Evolutionary conservation across 2,113 vertebrate genomes (phyloP).

Genomic region (Apaloderma vittatum): DNA sequence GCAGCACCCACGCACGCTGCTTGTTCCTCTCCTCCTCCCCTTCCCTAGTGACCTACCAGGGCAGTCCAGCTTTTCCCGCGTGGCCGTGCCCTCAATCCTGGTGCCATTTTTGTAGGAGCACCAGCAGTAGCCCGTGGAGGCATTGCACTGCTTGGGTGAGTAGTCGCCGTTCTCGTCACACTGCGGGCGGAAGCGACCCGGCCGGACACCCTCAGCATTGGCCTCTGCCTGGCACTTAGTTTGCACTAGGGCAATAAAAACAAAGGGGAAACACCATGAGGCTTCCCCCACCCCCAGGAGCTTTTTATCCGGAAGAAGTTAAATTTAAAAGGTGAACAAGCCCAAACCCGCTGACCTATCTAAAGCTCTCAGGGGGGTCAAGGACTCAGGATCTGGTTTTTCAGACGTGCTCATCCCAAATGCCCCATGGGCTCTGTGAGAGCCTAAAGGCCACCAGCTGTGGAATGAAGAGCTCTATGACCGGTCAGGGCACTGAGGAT

Average conservation of each 20-base stretch:
- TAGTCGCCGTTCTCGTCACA: conserved; percentile 90
- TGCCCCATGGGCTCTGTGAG: not conserved
- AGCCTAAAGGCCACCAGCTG: not conserved
- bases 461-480: rapidly evolving
- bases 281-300: not conserved
- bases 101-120: conserved; percentile 88
- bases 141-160: conserved; percentile 87
- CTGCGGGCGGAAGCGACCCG: conserved; percentile 82
- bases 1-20: not conserved
- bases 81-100: conserved; percentile 77
- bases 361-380: not conserved
- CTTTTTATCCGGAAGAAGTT: not conserved
- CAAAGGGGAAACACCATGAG: not conserved
- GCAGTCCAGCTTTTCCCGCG: conserved; percentile 76
- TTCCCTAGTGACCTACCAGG: conserved; percentile 58
- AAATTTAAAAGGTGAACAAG: not conserved
- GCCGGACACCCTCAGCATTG: not conserved
- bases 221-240: conserved; percentile 88
- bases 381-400: not conserved
- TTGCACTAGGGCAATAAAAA: conserved; percentile 76
- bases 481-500: rapidly evolving
- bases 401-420: not conserved
- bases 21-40: not conserved
- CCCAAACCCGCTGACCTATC: rapidly evolving
- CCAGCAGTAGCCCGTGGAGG: conserved; percentile 88